Conservation (phyloP, 2,113 vertebrate species). For the Hystrix brachyura region DNA sequence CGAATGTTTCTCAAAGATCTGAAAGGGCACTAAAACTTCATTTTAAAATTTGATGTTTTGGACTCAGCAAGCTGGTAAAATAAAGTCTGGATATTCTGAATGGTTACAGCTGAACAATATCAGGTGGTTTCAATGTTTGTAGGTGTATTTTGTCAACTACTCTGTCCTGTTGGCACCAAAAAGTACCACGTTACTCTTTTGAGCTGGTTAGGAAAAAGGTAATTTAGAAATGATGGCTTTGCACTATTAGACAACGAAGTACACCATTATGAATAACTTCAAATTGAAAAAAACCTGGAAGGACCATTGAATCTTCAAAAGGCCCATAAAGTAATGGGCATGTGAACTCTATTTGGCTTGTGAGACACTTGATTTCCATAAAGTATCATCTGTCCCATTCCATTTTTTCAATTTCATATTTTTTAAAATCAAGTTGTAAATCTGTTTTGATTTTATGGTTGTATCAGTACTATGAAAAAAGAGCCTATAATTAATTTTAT, state of each 20-base stretch:
- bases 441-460: constrained; percentile 21
- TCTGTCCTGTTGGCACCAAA: neutral
- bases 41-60: constrained; percentile 16
- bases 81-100: neutral
- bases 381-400: neutral
- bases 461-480: neutral
- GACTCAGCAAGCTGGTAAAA: neutral
- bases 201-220: constrained; percentile 2
- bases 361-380: constrained; percentile 19
- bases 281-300: neutral
- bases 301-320: constrained; percentile 1
- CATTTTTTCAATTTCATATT: neutral
- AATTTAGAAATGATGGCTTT: constrained; percentile 49
- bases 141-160: neutral
- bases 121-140: neutral
- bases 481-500: neutral
- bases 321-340: neutral
- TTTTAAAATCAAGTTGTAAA: neutral
- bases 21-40: neutral
- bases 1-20: neutral
- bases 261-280: neutral
- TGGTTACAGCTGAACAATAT: neutral
- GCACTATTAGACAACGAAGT: constrained; percentile 10
- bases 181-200: neutral
- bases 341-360: neutral